A percentile compares a stretch with the other conserved stretches of the same genome.
Evolutionary conservation across 1,140 invertebrate species (phyloP).

Genomic region (Anagrus nilaparvatae): DNA sequence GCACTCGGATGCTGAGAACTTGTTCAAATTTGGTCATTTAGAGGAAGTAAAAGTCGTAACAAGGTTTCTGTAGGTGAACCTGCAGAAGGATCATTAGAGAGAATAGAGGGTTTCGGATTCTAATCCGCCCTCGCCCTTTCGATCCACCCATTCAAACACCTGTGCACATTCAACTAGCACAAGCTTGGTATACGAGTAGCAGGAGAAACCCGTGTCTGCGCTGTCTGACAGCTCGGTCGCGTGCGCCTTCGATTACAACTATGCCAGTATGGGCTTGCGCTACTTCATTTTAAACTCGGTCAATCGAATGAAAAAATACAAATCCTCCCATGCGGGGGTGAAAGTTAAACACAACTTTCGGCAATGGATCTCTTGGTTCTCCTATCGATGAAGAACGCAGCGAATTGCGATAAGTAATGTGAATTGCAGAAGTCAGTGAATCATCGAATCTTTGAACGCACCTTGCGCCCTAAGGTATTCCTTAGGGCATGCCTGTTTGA

Average conservation of each 20-base stretch:
- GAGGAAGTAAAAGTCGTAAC: constrained; percentile 81
- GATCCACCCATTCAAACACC: no score
- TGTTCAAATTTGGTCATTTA: constrained; percentile 65
- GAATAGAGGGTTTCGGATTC: no score
- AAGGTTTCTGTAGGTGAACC: constrained; percentile 81
- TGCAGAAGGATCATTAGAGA: constrained; percentile 39
- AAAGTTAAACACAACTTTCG: constrained; percentile 38
- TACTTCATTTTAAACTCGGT: background rate
- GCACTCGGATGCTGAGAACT: constrained; percentile 49
- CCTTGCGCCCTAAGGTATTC: constrained; percentile 46
- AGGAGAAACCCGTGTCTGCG: background rate
- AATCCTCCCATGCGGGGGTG: background rate
- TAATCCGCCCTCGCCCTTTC: no score
- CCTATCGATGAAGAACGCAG: constrained; percentile 75
- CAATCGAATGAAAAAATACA: background rate
- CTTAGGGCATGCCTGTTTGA: background rate
- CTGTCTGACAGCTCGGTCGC: no score
- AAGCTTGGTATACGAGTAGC: no score
- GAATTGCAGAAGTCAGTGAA: constrained; percentile 72
- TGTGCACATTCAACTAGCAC: no score
- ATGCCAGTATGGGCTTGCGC: no score
- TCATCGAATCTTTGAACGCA: constrained; percentile 70
- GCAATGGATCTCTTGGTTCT: constrained; percentile 65
- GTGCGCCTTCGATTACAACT: no score
- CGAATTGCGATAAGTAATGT: constrained; percentile 66